phyloP scores from a whole-genome alignment of 2,797 vertebrate species.

The Megaceryle alcyon region DNA sequence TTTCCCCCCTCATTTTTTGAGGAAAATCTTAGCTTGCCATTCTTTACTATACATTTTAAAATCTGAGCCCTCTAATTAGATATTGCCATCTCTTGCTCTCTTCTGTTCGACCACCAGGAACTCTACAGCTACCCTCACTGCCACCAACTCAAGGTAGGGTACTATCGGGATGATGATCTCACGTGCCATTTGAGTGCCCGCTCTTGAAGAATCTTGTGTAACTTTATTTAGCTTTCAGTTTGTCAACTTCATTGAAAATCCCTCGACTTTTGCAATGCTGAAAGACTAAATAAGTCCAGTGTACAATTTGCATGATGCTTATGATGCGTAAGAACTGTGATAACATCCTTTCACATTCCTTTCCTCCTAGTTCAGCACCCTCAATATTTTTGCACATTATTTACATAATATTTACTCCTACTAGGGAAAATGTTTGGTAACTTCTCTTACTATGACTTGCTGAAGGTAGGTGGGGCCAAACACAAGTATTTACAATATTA shows the following conservation, averaged over 20 bases:
- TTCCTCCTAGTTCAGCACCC: not conserved
- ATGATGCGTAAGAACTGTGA: not conserved
- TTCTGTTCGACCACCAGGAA: not conserved
- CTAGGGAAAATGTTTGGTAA: not conserved
- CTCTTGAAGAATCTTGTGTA: not conserved
- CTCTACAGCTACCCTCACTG: not conserved
- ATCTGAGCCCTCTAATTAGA: not conserved
- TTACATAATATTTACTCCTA: not conserved
- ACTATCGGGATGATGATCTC: not conserved
- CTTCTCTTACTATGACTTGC: not conserved
- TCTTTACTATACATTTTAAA: not conserved
- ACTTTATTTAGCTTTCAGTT: not conserved
- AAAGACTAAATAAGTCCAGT: not conserved
- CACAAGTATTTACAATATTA: not conserved
- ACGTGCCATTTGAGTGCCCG: not conserved
- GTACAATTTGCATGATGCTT: not conserved
- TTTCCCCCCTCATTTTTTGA: not conserved
- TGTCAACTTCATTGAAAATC: not conserved
- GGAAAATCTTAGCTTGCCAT: not conserved
- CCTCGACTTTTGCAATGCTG: not conserved
- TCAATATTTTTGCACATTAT: not conserved
- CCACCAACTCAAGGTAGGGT: accelerated
- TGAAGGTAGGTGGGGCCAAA: not conserved
- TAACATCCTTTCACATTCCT: not conserved
- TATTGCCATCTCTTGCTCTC: not conserved